phyloP scores from a whole-genome alignment of 1,140 invertebrate genomes.

The Lerema accius region DNA sequence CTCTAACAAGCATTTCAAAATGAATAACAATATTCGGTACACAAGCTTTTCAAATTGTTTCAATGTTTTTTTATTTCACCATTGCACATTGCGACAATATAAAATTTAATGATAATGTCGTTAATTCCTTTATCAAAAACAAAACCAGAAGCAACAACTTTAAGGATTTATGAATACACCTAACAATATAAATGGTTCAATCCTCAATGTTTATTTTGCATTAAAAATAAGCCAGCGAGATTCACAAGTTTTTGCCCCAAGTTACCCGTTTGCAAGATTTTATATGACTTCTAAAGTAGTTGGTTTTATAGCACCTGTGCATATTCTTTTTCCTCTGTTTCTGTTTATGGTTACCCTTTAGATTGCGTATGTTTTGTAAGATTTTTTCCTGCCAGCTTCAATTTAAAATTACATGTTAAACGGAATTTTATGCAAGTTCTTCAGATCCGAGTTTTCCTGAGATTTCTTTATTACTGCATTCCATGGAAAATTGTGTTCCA shows the following conservation, averaged over 20 bases:
- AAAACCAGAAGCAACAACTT: not conserved
- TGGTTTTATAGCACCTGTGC: slow-evolving; percentile 28
- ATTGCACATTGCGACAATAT: too few species aligned
- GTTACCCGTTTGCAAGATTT: slow-evolving; percentile 32
- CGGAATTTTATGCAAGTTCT: too few species aligned
- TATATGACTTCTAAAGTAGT: slow-evolving; percentile 32
- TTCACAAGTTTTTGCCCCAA: slow-evolving; percentile 21
- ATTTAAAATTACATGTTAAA: not conserved
- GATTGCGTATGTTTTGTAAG: slow-evolving; percentile 13
- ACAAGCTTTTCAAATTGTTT: too few species aligned
- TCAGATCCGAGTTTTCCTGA: too few species aligned
- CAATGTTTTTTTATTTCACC: too few species aligned
- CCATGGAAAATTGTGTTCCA: too few species aligned
- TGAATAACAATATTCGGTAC: too few species aligned
- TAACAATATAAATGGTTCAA: not conserved
- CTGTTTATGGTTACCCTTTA: slow-evolving; percentile 24
- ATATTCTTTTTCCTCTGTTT: slow-evolving; percentile 22
- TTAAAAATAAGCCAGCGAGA: slow-evolving; percentile 26
- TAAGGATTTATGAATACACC: not conserved
- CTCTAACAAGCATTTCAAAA: too few species aligned
- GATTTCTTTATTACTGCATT: too few species aligned
- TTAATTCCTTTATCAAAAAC: too few species aligned
- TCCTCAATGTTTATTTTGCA: slow-evolving; percentile 22
- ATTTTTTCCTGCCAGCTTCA: not conserved
- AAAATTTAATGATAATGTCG: too few species aligned